Base-by-base conservation (phyloP, 2,888 invertebrate genomes). In the Pollenia labialis region DNA sequence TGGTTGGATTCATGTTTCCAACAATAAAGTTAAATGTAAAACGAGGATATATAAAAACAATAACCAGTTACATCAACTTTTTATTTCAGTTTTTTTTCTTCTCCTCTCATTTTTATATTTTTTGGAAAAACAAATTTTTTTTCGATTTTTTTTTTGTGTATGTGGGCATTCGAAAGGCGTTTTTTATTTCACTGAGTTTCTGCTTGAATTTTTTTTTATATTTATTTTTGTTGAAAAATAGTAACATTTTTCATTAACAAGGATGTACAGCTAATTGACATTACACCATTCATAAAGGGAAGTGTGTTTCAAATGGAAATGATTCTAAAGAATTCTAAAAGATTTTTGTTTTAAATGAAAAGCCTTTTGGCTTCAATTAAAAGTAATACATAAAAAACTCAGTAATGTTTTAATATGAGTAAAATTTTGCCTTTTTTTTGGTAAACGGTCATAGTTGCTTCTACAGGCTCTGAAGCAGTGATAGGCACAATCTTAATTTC, bases 11-110 rank as follows among this genome's bases (percentile, higher is more conserved):
- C 48, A 75, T 42, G 50, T 74, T 74, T 2, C 10, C 52, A 18
- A 44, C n/a, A 48, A 66, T 18, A 46, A 54, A n/a, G 44, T 77
- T 56, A 50, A 72, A 18, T 81, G 64, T 42, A 3, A 16, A 14
- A 56, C 46, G 9, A 66, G 9, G 23, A 16, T 16, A 64, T 44
- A 11, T 52, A 48, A 56, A 79, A 60, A 54, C 64, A 64, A 76
- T 46, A 52, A 50, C 10, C 79, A 69, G 52, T 79, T 69, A 69
- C 60, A 69, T 52, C 79, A 60, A 60, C 60, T 23, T 23, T 40
- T 64, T 18, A n/a, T 56, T 72, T 58, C 7, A 10, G 10, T 32
- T 42, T 14, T 40, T 40, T 40, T 44, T 44, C 18, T 2, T 64
- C 4, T 2, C 10, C 2, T 18, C 14, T 64, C 14, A 10, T 60